Evolutionary conservation across 2,888 invertebrate species (phyloP).

Genomic region (Arge pagana): DNA sequence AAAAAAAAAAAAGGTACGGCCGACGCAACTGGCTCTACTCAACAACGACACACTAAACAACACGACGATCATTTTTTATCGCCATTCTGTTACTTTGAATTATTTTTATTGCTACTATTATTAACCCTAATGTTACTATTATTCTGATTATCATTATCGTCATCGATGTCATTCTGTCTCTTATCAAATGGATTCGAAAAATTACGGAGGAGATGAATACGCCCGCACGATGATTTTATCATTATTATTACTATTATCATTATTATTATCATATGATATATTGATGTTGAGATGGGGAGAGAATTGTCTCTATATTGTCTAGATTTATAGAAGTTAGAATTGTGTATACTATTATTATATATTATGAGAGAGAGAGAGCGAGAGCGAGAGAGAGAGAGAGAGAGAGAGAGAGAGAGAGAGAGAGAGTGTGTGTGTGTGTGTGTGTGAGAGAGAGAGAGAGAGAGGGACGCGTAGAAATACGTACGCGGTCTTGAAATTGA

Average conservation of each 20-base stretch:
- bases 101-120: too few species aligned
- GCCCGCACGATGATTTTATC: too few species aligned
- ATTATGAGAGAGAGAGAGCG: neutral
- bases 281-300: slow-evolving; percentile 50
- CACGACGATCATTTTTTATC: too few species aligned
- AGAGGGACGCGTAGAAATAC: neutral
- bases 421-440: neutral
- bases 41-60: too few species aligned
- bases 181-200: neutral
- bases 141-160: slow-evolving; percentile 7
- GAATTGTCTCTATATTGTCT: slow-evolving; percentile 48
- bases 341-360: slow-evolving; percentile 4
- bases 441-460: neutral
- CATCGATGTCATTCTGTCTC: neutral
- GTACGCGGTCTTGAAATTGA: neutral
- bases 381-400: too few species aligned
- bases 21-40: too few species aligned
- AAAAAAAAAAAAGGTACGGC: too few species aligned
- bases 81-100: too few species aligned
- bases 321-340: slow-evolving; percentile 41
- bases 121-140: too few species aligned
- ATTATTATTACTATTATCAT: slow-evolving; percentile 27
- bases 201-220: too few species aligned
- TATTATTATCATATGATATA: slow-evolving; percentile 28
- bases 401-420: neutral